Percentiles rank a stretch among this genome's conserved stretches.
These are phyloP conservation scores for Campoletis sonorensis DNA, from an alignment of 1,140 invertebrate genomes.

Conservation along the genomic window DNA sequence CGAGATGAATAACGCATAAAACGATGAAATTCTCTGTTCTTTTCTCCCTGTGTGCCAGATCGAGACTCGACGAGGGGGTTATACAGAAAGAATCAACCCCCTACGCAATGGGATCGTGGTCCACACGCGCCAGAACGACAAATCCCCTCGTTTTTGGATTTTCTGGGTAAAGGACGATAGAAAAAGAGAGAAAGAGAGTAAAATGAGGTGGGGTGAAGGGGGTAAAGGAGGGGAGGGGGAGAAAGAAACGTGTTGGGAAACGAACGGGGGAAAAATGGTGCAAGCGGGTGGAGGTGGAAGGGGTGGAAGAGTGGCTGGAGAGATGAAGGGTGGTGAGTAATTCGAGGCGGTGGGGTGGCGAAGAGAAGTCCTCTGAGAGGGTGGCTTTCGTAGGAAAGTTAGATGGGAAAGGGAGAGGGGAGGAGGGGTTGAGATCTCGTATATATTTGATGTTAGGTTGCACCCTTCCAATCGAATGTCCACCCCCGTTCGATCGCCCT, in stretches of 20 bases:
- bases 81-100: conserved; percentile 56
- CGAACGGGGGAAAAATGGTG: conserved; percentile 44
- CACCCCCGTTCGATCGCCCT: conserved; percentile 47
- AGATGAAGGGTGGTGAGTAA: conserved; percentile 55
- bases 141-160: conserved; percentile 64
- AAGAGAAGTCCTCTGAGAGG: conserved; percentile 23
- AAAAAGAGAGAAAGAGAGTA: background rate
- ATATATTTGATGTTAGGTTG: conserved; percentile 12
- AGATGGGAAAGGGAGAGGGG: background rate
- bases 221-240: background rate
- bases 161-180: conserved; percentile 52
- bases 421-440: conserved; percentile 32
- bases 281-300: conserved; percentile 8
- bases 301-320: conserved; percentile 22
- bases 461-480: conserved; percentile 46
- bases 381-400: conserved; percentile 9
- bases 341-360: conserved; percentile 57
- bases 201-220: too few relatives aligned
- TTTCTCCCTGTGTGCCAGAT: conserved; percentile 43
- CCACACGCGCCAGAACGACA: conserved; percentile 43
- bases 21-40: conserved; percentile 48
- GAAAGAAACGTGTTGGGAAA: conserved; percentile 19
- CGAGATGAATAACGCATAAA: conserved; percentile 53
- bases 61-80: conserved; percentile 43
- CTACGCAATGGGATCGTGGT: conserved; percentile 54